These are phyloP conservation scores for Sebastolobus alascanus DNA, from an alignment of 2,797 vertebrate species.

Conservation along the genomic window DNA sequence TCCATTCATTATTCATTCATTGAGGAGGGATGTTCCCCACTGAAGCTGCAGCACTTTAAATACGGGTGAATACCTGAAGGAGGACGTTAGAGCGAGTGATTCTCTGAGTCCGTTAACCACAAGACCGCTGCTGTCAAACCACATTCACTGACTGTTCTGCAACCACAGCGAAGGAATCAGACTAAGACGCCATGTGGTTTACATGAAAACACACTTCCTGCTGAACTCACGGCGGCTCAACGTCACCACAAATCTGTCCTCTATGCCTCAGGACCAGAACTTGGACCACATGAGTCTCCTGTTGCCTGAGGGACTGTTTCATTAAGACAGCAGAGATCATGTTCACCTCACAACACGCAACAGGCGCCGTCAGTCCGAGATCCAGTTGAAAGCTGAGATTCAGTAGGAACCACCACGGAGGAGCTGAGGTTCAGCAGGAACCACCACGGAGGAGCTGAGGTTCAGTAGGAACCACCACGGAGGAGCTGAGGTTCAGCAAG, in stretches of 20 bases:
- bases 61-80: background rate
- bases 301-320: no score
- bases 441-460: no score
- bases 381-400: no score
- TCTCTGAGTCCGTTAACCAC: background rate
- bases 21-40: background rate
- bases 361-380: no score
- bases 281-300: no score
- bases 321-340: no score
- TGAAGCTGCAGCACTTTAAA: constrained; percentile 1
- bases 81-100: background rate
- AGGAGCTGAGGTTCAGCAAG: no score
- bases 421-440: no score
- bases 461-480: no score
- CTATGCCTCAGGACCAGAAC: no score
- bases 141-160: constrained; percentile 15
- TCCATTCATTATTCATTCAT: constrained; percentile 38
- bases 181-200: background rate
- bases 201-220: constrained; percentile 60
- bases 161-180: background rate
- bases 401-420: no score
- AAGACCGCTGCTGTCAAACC: background rate
- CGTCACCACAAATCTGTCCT: background rate
- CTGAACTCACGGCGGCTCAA: background rate
- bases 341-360: no score